phyloP scores from a whole-genome alignment of 2,113 vertebrate genomes.

The Python bivittatus region DNA sequence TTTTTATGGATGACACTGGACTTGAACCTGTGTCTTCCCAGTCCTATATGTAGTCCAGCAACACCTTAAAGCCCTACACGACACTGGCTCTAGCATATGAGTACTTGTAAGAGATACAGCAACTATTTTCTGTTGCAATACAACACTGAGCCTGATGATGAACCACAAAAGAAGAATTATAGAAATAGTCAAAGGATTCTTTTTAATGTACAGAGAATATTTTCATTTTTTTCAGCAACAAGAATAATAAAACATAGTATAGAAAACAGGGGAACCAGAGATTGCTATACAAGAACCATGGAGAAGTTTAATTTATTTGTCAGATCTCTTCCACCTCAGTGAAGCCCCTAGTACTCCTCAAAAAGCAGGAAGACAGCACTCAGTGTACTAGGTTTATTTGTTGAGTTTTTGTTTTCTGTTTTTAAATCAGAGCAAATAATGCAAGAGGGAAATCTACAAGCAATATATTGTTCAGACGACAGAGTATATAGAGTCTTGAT shows the following conservation, averaged over 20 bases:
- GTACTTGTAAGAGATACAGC: neutral
- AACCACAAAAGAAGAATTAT: neutral
- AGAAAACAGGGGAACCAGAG: neutral
- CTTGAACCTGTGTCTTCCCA: neutral
- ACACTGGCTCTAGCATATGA: neutral
- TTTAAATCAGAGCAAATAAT: constrained; percentile 4
- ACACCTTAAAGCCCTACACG: neutral
- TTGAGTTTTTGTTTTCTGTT: neutral
- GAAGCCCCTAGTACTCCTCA: neutral
- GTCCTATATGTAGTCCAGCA: neutral
- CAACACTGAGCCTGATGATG: too few species aligned
- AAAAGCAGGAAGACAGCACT: neutral
- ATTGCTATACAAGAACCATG: neutral
- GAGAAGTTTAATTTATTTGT: neutral
- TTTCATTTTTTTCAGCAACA: neutral
- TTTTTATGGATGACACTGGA: neutral
- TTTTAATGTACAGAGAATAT: neutral
- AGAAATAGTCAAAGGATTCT: neutral
- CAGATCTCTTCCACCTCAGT: neutral
- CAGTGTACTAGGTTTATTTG: neutral
- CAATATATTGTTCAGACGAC: neutral
- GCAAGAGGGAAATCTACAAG: neutral
- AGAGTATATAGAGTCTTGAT: constrained; percentile 19
- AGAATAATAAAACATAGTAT: neutral
- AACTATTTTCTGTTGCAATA: neutral